Base-by-base conservation (phyloP, 2,888 invertebrate species). In the Aromia moschata region DNA sequence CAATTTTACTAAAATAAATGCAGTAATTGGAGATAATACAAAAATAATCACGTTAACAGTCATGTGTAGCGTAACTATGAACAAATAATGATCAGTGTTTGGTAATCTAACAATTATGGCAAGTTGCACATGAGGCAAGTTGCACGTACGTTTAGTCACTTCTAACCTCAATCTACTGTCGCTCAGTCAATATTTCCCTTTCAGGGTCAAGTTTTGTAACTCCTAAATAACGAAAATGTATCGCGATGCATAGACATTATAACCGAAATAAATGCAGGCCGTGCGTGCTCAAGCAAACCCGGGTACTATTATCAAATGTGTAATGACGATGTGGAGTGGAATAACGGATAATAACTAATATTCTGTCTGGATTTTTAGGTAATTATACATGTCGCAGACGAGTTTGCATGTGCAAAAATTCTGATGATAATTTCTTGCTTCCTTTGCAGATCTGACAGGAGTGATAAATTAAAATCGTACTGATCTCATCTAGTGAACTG, bases 401-500 rank as follows among this genome's bases (percentile, higher is more conserved):
- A 5, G 10, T 37, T 10, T 37, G 17, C 33, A 10, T 10, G 11
- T 33, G n/a, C n/a, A 33, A 33, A 33, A 11, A 5, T 7, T 10
- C n/a, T 33, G 33, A 33, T 33, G n/a, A 33, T 33, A 37, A 2
- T 16, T 14, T 37, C 49, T n/a, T n/a, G n/a, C 12, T 55, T 37
- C 36, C 1, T 46, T 55, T 40, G 2, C 15, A 55, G 45, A 14
- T 17, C 33, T 55, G 40, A 33, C 11, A 14, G 11, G 16, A 16
- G 37, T 20, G 20, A 18, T 20, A 49, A 31, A 15, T 15, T n/a
- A 17, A 46, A 46, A 55, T 33, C 30, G 12, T 20, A 18, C 30
- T 64, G 52, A 56, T 56, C 31, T 49, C 56, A 30, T 53, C 41
- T 17, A 49, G 18, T 51, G 15, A 14, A n/a, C 25, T 43, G 51